Base-by-base conservation (phyloP, 1,140 invertebrate genomes). In the Pomacea maculata region DNA sequence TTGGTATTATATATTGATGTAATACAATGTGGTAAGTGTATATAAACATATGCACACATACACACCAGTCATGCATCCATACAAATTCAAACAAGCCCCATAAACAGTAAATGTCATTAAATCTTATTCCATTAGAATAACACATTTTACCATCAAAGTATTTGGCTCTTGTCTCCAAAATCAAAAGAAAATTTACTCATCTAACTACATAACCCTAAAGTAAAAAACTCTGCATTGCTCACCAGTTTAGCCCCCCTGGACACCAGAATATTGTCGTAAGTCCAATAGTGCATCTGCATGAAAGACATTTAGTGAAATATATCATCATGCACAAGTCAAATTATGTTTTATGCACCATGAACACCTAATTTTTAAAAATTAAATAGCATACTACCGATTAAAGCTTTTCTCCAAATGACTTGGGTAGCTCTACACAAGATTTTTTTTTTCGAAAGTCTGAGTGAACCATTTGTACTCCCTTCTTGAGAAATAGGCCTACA, bases 271-370 rank as follows among this genome's bases (percentile, higher is more conserved):
- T 94, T 93, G 10, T 94, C 92, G 89, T 94, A 97, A 0, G 96
- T 95, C 89, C 96, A 95, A 88, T 97, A 95, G 91, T 97, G 96
- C 1, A 98, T 86, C 92, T 93, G 86, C 15, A 90, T 82, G 82
- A 34, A 34, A 52, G 65, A 72, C 57, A 79, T 25, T 9, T 78
- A 19, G 8, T 63, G 29, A 21, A 9, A 8, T 64, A 61, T 25
- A 54, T 64, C 21, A 75, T 17, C 70, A 15, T 45, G 34, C 34
- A 86, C 72, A 70, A 82, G 10, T 45, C 19, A 5, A 55, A 9
- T 34, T 61, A 29, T 7, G n/a, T 70, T 6, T 63, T 34, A 73
- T 63, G n/a, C 15, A 34, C 2, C 7, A 80, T 5, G 15, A 21
- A 75, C 25, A 75, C 14, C 52, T 25, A 25, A 25, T 25, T 25